A percentile compares a stretch with the other conserved stretches of the same genome.
Evolutionary conservation across 1,140 invertebrate species (phyloP).

Genomic region (Drosophila bifasciata): DNA sequence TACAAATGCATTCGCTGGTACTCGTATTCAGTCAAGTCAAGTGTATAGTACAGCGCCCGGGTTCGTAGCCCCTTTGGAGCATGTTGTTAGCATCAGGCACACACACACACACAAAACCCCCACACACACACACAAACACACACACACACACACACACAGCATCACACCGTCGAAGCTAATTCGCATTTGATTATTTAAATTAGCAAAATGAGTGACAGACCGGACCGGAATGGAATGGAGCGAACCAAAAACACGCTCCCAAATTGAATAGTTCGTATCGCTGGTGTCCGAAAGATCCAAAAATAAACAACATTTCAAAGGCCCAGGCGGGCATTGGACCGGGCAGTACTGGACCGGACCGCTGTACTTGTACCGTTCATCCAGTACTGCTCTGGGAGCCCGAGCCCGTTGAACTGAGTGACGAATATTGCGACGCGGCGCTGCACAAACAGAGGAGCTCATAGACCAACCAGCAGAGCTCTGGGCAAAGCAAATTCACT

Average conservation of each 20-base stretch:
- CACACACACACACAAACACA: no score
- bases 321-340: neutral
- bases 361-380: conserved; percentile 22
- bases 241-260: conserved; percentile 30
- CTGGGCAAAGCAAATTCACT: conserved; percentile 62
- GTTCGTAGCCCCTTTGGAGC: conserved; percentile 10
- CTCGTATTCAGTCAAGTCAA: no score
- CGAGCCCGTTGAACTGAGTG: conserved; percentile 24
- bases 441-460: no score
- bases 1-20: no score
- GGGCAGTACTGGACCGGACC: no score
- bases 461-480: conserved; percentile 3
- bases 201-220: conserved; percentile 76
- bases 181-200: conserved; percentile 78
- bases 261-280: conserved; percentile 73
- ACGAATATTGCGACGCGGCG: conserved; percentile 2
- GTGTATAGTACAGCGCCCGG: no score
- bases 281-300: conserved; percentile 64
- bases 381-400: conserved; percentile 34
- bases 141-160: conserved; percentile 7
- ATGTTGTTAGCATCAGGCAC: conserved; percentile 4
- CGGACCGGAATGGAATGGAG: conserved; percentile 8
- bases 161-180: conserved; percentile 45
- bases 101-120: no score
- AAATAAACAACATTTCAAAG: conserved; percentile 27